These are phyloP conservation scores for Himalopsyche phryganea DNA, from an alignment of 1,140 invertebrate species.

Conservation along the genomic window DNA sequence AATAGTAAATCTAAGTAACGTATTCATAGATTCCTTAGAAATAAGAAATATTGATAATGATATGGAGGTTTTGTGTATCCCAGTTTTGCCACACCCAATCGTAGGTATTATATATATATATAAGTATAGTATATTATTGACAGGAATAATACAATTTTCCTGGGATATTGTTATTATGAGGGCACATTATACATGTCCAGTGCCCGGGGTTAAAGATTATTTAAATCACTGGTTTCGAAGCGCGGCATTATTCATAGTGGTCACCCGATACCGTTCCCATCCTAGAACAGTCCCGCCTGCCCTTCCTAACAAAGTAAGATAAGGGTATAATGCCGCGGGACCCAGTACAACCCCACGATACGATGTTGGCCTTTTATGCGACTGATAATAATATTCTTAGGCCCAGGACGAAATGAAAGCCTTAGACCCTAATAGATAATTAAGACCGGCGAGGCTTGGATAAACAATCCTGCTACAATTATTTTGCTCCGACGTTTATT, in stretches of 20 bases:
- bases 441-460: conserved; percentile 21
- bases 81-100: no score
- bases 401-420: conserved; percentile 16
- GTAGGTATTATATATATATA: no score
- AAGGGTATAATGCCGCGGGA: conserved; percentile 20
- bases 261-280: not conserved
- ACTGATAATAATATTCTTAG: conserved; percentile 32
- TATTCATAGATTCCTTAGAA: no score
- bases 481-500: conserved; percentile 13
- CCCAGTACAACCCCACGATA: not conserved
- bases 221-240: not conserved
- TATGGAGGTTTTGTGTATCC: no score
- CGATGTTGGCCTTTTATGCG: conserved; percentile 6
- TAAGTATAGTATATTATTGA: no score
- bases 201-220: conserved; percentile 10
- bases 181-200: conserved; percentile 12
- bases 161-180: conserved; percentile 1
- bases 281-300: not conserved
- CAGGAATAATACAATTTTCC: not conserved
- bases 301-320: conserved; percentile 23
- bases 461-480: conserved; percentile 21
- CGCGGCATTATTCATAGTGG: conserved; percentile 1
- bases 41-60: no score
- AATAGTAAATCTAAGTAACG: no score
- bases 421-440: conserved; percentile 31